phyloP scores from a whole-genome alignment of 1,140 invertebrate species.

The Achroia grisella region DNA sequence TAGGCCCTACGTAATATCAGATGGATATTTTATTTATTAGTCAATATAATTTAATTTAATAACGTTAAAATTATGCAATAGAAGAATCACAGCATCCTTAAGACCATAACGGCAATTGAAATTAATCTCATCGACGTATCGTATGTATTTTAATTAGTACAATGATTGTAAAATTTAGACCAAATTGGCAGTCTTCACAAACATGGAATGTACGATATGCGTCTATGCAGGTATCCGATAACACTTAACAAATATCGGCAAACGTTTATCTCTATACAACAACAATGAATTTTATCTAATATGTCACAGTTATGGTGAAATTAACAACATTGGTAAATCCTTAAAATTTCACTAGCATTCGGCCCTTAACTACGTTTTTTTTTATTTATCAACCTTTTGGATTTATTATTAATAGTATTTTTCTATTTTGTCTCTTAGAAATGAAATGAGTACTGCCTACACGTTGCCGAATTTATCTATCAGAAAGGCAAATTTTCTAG shows the following conservation, averaged over 20 bases:
- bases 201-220: slow-evolving; percentile 73
- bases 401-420: too few species aligned
- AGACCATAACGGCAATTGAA: slow-evolving; percentile 68
- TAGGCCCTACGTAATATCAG: slow-evolving; percentile 66
- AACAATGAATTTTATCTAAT: slow-evolving; percentile 64
- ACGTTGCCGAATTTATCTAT: slow-evolving; percentile 23
- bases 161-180: slow-evolving; percentile 72
- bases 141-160: slow-evolving; percentile 54
- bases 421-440: too few species aligned
- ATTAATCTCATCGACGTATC: slow-evolving; percentile 68
- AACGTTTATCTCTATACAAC: slow-evolving; percentile 67
- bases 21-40: slow-evolving; percentile 58
- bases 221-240: slow-evolving; percentile 70
- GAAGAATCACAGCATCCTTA: slow-evolving; percentile 73
- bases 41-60: slow-evolving; percentile 49
- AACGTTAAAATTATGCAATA: slow-evolving; percentile 69
- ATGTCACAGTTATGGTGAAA: slow-evolving; percentile 39
- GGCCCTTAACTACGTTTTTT: not conserved
- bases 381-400: too few species aligned
- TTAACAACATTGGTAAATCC: slow-evolving; percentile 34
- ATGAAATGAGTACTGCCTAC: slow-evolving; percentile 13
- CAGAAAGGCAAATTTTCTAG: slow-evolving; percentile 37
- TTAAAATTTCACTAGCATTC: slow-evolving; percentile 6
- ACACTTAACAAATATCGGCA: slow-evolving; percentile 66
- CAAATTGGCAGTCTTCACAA: slow-evolving; percentile 73